Evolutionary conservation across 2,888 invertebrate species (phyloP), one percentile per base, ranked within the genome.

Genomic region (Gisinianus flammeolus): DNA sequence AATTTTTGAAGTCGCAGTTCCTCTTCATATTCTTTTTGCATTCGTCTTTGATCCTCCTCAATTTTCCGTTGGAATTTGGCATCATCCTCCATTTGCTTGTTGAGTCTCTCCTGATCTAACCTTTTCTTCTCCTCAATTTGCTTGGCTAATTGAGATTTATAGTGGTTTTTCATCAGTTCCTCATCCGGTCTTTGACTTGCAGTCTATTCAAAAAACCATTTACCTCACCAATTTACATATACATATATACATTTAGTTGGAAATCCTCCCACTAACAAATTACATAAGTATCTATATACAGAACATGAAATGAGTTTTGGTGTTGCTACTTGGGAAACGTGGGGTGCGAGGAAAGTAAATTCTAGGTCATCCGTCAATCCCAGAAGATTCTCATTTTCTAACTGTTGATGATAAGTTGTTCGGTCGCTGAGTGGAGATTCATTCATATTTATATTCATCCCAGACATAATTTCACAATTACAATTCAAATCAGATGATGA

Each of bases 111-210:
- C 31, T 81, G 73, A 26, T 83, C 82, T 3, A 79, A 66, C 10
- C 78, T 44, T 64, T 71, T 76, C 22, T 79, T 81, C 44, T 81
- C 83, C 26, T 81, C 78, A 30, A 83, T 82, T 74, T 83, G 83
- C 31, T 75, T 73, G 22, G 69, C 76, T 16, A 76, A n/a, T 26
- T 76, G 56, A n/a, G 76, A 69, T 28, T 76, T 76, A 56, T 76
- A 76, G 3, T 35, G 58, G 16, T 24, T 54, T 70, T 62, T 56
- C 54, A 76, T 16, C 2, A 56, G 12, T 35, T 70, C 76, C 31
- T 76, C 76, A 19, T 68, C 33, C 16, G 76, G 76, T 2, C 56
- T 62, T 58, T 76, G 76, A 44, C 44, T 69, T 6, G 76, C 54
- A 6, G 76, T 76, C 76, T 76, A 30, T n/a, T 12, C 4, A 24